Percentiles rank a stretch among this genome's conserved stretches.
These are phyloP conservation scores for Lottia scabra DNA, from an alignment of 2,888 invertebrate genomes.

Conservation along the genomic window DNA sequence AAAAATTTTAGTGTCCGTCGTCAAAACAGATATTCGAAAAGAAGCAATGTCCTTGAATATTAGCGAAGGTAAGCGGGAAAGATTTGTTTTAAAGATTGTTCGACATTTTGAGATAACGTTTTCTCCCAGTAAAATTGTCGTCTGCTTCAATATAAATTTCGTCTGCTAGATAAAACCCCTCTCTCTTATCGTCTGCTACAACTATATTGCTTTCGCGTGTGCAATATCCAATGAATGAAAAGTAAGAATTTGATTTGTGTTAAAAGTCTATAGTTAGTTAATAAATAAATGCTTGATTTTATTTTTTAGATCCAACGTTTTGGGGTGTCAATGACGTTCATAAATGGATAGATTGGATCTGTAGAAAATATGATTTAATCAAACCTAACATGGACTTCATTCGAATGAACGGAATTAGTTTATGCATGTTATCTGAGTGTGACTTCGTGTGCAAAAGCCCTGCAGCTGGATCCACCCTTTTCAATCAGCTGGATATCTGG, in stretches of 20 bases:
- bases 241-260: no score
- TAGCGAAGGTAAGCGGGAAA: background rate
- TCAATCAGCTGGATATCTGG: slow-evolving; percentile 92
- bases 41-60: background rate
- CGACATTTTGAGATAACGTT: background rate
- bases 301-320: slow-evolving; percentile 82
- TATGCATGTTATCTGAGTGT: slow-evolving; percentile 84
- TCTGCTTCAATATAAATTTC: no score
- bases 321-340: slow-evolving; percentile 84
- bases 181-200: no score
- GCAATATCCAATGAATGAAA: no score
- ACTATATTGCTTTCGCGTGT: no score
- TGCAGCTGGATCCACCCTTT: slow-evolving; percentile 76
- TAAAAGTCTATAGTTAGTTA: no score
- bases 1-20: background rate
- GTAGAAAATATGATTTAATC: slow-evolving; percentile 76
- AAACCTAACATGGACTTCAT: slow-evolving; percentile 82
- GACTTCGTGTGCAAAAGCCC: slow-evolving; percentile 76
- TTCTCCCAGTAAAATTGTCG: no score
- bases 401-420: slow-evolving; percentile 74
- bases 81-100: background rate
- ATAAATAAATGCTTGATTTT: background rate
- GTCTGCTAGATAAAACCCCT: no score
- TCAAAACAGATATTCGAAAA: slow-evolving; percentile 8
- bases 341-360: slow-evolving; percentile 90